Base-by-base conservation (phyloP, 30 jellyfish, hydroid and myxozoan species). In the Aurelia aurita complex sp. Pacific region DNA sequence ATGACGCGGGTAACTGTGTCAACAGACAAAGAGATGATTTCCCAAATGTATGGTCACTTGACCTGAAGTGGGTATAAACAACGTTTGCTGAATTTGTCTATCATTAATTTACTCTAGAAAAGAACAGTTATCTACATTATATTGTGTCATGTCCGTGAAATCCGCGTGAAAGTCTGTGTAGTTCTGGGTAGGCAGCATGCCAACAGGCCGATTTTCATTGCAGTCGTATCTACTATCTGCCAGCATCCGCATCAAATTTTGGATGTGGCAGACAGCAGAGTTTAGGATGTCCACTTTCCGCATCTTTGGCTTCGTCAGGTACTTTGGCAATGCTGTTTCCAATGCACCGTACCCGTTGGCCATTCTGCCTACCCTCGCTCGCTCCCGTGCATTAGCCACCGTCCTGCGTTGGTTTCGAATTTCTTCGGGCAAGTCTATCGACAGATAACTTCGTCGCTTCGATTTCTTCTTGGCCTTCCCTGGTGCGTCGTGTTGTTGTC, bases 281-380 rank as follows among this genome's bases (percentile, higher is more conserved):
- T 86, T 86, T 64, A 86, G 73, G 46, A 86, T 86, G 81, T 86
- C 96, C 8, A 86, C 89, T 42, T 86, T 86, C 4, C 89, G 82
- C 89, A 69, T 86, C 34, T 86, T 86, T 10, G 71, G 52, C 40
- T 52, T 12, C 18, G 96, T 86, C 11, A 86, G 71, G n/a, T 69
- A 66, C 50, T 86, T 70, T 19, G 96, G 96, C 33, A 86, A 65
- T 2, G 90, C 67, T 43, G 61, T 86, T 29, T 76, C 90, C 63
- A 86, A 19, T 3, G 88, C 96, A 36, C 67, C 81, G 81, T 76
- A 86, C 11, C 89, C 96, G 29, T 76, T 78, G 11, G 96, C 89
- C 96, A 86, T 86, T 19, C 96, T 29, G 53, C 83, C 89, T 11
- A 86, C 96, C 17, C 96, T 53, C 13, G 96, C 96, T 18, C 96